Evolutionary conservation across 2,797 vertebrate genomes (phyloP).

Genomic region (Myiothlypis coronata): DNA sequence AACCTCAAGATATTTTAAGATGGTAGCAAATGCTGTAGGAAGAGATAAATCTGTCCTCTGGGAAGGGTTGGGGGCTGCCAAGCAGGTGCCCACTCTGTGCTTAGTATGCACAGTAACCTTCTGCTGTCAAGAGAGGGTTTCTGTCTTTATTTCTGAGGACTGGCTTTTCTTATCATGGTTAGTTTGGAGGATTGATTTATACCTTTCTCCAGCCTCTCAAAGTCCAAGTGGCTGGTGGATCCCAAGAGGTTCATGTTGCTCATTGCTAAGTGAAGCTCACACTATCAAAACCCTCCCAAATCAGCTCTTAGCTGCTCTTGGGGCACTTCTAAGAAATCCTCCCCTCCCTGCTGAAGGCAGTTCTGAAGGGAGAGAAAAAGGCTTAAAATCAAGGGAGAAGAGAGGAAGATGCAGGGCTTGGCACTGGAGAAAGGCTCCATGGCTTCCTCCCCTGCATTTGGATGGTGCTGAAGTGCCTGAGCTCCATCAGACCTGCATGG

Average conservation of each 20-base stretch:
- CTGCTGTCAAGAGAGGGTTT: background rate
- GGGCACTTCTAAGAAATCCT: background rate
- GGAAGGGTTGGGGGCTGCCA: background rate
- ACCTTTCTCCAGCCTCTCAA: background rate
- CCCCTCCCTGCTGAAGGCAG: background rate
- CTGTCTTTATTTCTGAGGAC: background rate
- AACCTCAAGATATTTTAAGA: background rate
- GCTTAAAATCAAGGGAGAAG: background rate
- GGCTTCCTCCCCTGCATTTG: conserved; percentile 23
- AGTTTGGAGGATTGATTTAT: background rate
- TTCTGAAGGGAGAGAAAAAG: background rate
- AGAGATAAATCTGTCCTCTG: background rate
- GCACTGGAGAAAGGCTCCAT: background rate
- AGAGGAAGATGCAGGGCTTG: background rate
- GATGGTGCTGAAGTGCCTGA: conserved; percentile 5
- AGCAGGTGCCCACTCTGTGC: background rate
- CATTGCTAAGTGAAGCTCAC: background rate
- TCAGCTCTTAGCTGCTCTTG: background rate
- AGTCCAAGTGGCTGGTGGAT: background rate
- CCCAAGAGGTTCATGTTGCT: background rate
- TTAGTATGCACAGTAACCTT: background rate
- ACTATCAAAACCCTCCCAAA: background rate
- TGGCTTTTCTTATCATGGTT: background rate
- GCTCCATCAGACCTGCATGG: conserved; percentile 11
- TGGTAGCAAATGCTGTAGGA: background rate